phyloP scores from a whole-genome alignment of 1,140 invertebrate species.

The Plutomurus gul region DNA sequence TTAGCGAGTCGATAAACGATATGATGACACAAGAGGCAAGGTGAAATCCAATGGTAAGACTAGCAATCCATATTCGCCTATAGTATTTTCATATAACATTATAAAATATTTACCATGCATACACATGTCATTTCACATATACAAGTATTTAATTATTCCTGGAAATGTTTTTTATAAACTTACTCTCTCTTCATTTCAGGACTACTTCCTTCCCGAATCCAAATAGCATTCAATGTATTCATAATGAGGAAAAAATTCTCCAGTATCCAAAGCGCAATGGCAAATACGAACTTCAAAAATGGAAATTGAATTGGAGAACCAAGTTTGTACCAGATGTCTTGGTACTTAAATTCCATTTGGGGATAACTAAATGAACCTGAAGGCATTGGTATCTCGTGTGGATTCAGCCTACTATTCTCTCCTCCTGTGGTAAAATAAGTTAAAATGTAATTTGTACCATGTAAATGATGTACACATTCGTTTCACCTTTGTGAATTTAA shows the following conservation, averaged over 20 bases:
- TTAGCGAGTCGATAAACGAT: slow-evolving; percentile 32
- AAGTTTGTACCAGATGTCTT: slow-evolving; percentile 15
- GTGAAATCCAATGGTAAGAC: slow-evolving; percentile 10
- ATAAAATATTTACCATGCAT: neutral
- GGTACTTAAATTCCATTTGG: neutral
- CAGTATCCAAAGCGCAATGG: neutral
- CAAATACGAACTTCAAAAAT: neutral
- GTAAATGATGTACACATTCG: no score
- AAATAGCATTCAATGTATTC: slow-evolving; percentile 29
- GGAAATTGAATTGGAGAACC: neutral
- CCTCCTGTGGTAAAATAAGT: neutral
- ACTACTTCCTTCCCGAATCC: neutral
- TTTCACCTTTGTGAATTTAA: no score
- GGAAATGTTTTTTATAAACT: no score
- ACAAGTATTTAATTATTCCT: neutral
- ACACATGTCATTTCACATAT: neutral
- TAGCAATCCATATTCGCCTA: neutral
- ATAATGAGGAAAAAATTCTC: slow-evolving; percentile 31
- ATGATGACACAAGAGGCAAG: neutral
- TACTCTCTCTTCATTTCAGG: neutral
- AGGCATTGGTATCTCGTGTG: neutral
- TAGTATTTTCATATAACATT: neutral
- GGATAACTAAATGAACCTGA: neutral
- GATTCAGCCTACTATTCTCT: neutral
- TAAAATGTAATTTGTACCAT: no score